Base-by-base conservation (phyloP, 2,113 vertebrate genomes). In the Stigmatopora argus region DNA sequence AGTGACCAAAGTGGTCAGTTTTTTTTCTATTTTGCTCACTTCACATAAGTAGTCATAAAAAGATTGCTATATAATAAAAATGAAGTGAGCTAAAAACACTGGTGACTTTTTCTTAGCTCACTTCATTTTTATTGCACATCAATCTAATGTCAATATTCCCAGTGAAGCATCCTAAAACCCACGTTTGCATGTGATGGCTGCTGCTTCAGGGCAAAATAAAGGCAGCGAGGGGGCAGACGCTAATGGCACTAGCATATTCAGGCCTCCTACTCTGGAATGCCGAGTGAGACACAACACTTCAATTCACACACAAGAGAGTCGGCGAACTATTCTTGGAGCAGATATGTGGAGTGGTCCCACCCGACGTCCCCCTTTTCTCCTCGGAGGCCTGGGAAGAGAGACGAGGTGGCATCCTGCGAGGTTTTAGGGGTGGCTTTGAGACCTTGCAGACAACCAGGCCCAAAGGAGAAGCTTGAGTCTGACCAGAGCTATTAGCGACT, bases 241-340 rank as follows among this genome's bases (percentile, higher is more conserved):
- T 80, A 81, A 84, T 82, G 80, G 78, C 85, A 19, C 68, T 35
- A 78, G 77, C 84, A 89, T 76, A 86, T 85, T 88, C 83, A 83
- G 76, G 72, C 84, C 84, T 86, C 86, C 86, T 80, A 87, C 88
- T 84, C 78, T 82, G 86, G 88, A 89, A 89, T 89, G 84, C 73
- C 69, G 75, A 69, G 79, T 67, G 73, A 81, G 67, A 83, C 65
- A 86, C 86, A 87, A 86, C 79, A 86, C 79, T 65, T 63, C 76
- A 76, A 84, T 88, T 85, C 85, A 87, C 82, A 78, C 62, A 21
- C 78, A 61, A 48, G 64, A 83, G 72, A 85, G 73, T 66, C 61
- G 60, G 69, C 70, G 80, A 62, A 85, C 86, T 89, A 89, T 89
- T 89, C 87, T 89, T 88, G 87, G 87, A 79, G 66, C 80, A 86